Evolutionary conservation across 2,797 vertebrate species (phyloP).

Genomic region (Lepilemur ruficaudatus): DNA sequence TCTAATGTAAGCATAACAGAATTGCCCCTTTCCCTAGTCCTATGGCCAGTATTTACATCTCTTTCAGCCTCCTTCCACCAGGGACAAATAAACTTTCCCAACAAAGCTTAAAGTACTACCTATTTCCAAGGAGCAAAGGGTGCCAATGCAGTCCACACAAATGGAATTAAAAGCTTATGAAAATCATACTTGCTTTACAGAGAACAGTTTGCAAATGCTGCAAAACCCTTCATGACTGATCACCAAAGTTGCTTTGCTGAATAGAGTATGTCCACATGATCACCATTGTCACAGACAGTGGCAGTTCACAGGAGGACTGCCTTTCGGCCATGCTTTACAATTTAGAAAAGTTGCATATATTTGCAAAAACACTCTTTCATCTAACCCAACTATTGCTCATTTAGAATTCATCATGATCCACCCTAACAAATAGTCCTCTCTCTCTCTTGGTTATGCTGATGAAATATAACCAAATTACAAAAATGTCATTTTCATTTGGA

Average conservation of each 20-base stretch:
- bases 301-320: neutral
- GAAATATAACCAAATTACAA: neutral
- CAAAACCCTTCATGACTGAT: neutral
- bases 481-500: neutral
- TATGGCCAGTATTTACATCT: neutral
- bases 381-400: too few species aligned
- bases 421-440: neutral
- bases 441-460: neutral
- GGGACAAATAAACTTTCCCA: neutral
- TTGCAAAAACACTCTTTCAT: neutral
- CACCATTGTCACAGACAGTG: neutral
- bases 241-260: neutral
- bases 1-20: neutral
- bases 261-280: accelerated
- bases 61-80: neutral
- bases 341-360: neutral
- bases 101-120: neutral
- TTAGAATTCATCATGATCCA: neutral
- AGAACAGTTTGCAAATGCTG: neutral
- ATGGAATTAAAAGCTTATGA: neutral
- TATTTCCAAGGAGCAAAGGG: neutral
- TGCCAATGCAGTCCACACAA: neutral
- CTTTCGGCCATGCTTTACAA: neutral
- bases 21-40: neutral
- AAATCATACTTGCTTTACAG: neutral